Conservation (phyloP, 2,888 invertebrate genomes). For the Ophion costatus region DNA sequence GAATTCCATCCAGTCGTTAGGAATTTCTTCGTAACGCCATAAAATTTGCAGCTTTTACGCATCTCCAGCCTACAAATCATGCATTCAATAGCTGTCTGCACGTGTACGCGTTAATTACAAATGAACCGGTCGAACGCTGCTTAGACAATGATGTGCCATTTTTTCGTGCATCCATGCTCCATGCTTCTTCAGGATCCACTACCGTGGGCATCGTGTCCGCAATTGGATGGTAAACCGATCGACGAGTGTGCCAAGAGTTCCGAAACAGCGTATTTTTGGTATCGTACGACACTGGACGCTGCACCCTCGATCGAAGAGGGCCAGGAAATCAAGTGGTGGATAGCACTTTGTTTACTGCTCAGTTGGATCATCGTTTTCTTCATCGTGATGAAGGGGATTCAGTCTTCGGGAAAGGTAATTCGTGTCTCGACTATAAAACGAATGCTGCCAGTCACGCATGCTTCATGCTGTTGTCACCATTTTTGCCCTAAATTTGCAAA, state of each 20-base stretch:
- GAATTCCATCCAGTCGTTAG: not conserved
- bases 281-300: constrained; percentile 94
- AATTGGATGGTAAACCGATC: constrained; percentile 87
- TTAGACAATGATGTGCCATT: constrained; percentile 3
- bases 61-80: not conserved
- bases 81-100: not conserved
- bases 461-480: not conserved
- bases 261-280: constrained; percentile 97
- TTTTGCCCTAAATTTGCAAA: not conserved
- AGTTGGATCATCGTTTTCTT: constrained; percentile 97
- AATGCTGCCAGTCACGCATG: not conserved
- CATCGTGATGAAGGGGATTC: constrained; percentile 98
- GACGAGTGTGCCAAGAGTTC: constrained; percentile 95
- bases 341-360: constrained; percentile 92
- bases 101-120: constrained; percentile 19
- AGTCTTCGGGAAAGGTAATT: constrained; percentile 95
- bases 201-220: constrained; percentile 94
- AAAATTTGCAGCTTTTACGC: constrained; percentile 3
- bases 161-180: not conserved
- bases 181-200: constrained; percentile 87
- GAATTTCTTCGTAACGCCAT: not conserved
- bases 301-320: constrained; percentile 93
- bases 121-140: constrained; percentile 30
- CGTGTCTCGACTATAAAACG: not conserved
- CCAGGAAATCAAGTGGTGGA: constrained; percentile 96